These are phyloP conservation scores for Clarias macrocephalus DNA, from an alignment of 2,113 vertebrate species.

Conservation along the genomic window DNA sequence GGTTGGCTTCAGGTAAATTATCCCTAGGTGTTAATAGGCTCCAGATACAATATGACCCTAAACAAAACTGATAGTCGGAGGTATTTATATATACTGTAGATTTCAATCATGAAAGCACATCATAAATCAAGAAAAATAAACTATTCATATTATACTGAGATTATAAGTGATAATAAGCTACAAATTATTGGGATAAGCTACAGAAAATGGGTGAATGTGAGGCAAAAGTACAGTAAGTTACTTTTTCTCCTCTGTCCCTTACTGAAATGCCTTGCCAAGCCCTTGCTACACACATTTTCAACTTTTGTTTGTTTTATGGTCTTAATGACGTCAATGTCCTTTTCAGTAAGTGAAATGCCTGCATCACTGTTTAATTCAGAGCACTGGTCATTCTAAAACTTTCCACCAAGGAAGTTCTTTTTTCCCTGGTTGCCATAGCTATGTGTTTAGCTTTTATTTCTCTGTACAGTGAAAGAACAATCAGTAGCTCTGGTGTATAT, in stretches of 20 bases:
- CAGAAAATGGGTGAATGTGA: background rate
- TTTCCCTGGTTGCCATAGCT: conserved; percentile 13
- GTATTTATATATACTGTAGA: too few relatives aligned
- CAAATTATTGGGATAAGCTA: background rate
- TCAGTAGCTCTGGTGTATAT: background rate
- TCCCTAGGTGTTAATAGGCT: background rate
- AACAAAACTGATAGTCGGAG: background rate
- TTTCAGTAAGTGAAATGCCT: conserved; percentile 13
- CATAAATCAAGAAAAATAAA: background rate
- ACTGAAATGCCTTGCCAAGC: conserved; percentile 17
- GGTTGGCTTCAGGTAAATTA: background rate
- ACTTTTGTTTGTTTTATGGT: conserved; percentile 35
- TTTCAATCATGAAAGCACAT: background rate
- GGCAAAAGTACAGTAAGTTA: conserved; percentile 2
- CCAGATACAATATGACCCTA: background rate
- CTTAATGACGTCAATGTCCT: conserved; percentile 29
- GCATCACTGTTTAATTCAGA: conserved; percentile 16
- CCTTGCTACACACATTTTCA: conserved; percentile 15
- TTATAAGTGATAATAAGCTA: background rate
- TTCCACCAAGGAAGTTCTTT: conserved; percentile 24
- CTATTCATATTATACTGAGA: background rate
- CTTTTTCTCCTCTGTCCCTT: background rate
- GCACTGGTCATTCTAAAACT: conserved; percentile 26
- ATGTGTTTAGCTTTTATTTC: background rate
- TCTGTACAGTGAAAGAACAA: background rate